phyloP scores from a whole-genome alignment of 2,797 vertebrate species.

The Apogon talboti region DNA sequence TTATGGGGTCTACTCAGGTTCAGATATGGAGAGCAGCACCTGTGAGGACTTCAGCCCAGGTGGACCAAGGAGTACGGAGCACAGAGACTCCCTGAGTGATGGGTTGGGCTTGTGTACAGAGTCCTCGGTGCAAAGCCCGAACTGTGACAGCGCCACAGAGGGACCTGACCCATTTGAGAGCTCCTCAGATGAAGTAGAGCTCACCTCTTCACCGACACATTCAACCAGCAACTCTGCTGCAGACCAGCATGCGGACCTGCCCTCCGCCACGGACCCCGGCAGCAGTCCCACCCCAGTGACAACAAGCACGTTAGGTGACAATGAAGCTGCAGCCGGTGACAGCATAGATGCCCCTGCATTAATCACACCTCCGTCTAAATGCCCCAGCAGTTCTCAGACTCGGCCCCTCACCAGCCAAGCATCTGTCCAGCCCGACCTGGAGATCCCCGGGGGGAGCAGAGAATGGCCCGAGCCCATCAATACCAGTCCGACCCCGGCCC shows the following conservation, averaged over 20 bases:
- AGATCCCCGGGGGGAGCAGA: slow-evolving; percentile 41
- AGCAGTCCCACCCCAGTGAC: slow-evolving; percentile 25
- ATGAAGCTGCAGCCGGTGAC: background rate
- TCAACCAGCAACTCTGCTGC: slow-evolving; percentile 41
- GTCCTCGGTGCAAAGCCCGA: slow-evolving; percentile 81
- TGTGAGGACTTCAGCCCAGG: slow-evolving; percentile 80
- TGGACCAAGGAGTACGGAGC: slow-evolving; percentile 58
- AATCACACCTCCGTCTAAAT: slow-evolving; percentile 51
- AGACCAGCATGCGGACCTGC: slow-evolving; percentile 30
- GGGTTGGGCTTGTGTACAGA: slow-evolving; percentile 79
- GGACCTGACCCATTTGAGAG: slow-evolving; percentile 88
- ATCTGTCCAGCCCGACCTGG: slow-evolving; percentile 55
- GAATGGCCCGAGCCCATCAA: slow-evolving; percentile 54
- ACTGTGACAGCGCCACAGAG: slow-evolving; percentile 86
- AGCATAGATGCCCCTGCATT: slow-evolving; percentile 18
- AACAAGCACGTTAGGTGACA: slow-evolving; percentile 16
- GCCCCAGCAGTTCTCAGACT: slow-evolving; percentile 69
- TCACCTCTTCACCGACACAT: slow-evolving; percentile 68
- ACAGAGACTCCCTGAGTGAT: slow-evolving; percentile 65
- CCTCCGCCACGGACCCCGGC: slow-evolving; percentile 33
- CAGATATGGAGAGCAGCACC: slow-evolving; percentile 81
- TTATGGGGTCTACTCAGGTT: slow-evolving; percentile 75
- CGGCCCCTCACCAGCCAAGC: slow-evolving; percentile 67
- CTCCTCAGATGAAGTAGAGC: slow-evolving; percentile 89
- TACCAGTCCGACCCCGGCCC: slow-evolving; percentile 70